These are phyloP conservation scores for Sarcophaga subvicina DNA, from an alignment of 2,888 invertebrate species.

Conservation along the genomic window DNA sequence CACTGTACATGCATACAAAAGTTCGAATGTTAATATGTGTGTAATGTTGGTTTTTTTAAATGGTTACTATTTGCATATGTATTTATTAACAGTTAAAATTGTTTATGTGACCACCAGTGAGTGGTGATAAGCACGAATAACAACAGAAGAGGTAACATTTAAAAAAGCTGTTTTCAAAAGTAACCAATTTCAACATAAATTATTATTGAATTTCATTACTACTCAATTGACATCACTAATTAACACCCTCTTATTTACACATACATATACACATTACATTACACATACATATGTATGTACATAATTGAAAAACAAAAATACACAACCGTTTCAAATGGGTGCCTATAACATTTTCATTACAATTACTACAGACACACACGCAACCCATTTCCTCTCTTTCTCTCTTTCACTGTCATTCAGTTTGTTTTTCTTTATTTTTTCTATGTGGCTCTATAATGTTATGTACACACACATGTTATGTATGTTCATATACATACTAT, in stretches of 20 bases:
- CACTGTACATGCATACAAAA: not conserved
- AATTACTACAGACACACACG: too few species aligned
- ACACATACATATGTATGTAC: not conserved
- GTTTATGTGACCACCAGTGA: not conserved
- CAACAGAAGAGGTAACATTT: not conserved
- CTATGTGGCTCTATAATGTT: not conserved
- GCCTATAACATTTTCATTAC: too few species aligned
- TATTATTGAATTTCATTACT: conserved; percentile 4
- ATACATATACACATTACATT: too few species aligned
- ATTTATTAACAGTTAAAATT: not conserved
- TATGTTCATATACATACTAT: too few species aligned
- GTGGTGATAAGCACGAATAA: not conserved
- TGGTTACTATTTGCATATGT: not conserved
- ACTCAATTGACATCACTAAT: conserved; percentile 27
- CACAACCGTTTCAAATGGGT: too few species aligned
- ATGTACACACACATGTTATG: too few species aligned
- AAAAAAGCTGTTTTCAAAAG: conserved; percentile 4
- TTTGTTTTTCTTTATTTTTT: not conserved
- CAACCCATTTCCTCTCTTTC: too few species aligned
- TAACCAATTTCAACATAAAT: not conserved
- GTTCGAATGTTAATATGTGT: not conserved
- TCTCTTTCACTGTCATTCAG: not conserved
- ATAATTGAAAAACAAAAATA: not conserved
- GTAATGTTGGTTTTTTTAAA: not conserved
- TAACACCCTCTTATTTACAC: conserved; percentile 27